Evolutionary conservation across 2,888 invertebrate genomes (phyloP).

Genomic region (Plebejus melissa): DNA sequence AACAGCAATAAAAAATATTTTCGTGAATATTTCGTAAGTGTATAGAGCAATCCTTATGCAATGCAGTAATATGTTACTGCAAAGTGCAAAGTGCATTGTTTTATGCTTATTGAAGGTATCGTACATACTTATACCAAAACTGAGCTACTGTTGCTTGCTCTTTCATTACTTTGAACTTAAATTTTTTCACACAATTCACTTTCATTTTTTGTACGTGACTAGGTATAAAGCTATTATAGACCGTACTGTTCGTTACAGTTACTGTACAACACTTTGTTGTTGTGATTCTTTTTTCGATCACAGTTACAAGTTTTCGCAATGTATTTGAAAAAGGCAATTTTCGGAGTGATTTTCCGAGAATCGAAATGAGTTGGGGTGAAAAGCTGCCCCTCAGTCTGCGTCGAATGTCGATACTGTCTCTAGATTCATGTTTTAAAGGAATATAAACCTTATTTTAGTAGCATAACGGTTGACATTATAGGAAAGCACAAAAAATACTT

Average conservation of each 20-base stretch:
- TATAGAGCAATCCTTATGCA: too few species aligned
- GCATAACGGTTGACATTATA: constrained; percentile 1
- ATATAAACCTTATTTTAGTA: neutral
- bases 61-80: too few species aligned
- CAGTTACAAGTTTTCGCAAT: constrained; percentile 34
- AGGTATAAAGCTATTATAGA: neutral
- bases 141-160: neutral
- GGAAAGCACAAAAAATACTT: neutral
- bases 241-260: neutral
- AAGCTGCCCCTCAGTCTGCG: constrained; percentile 42
- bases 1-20: too few species aligned
- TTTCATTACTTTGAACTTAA: neutral
- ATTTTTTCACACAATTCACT: constrained; percentile 18
- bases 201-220: constrained; percentile 22
- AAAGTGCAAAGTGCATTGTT: too few species aligned
- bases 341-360: constrained; percentile 42
- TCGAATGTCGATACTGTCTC: constrained; percentile 39
- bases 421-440: constrained; percentile 25
- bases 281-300: neutral
- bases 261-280: neutral
- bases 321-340: constrained; percentile 23
- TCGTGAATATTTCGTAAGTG: too few species aligned
- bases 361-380: constrained; percentile 43
- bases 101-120: too few species aligned
- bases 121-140: neutral